phyloP scores from a whole-genome alignment of 2,797 vertebrate genomes.

The Echiichthys vipera region DNA sequence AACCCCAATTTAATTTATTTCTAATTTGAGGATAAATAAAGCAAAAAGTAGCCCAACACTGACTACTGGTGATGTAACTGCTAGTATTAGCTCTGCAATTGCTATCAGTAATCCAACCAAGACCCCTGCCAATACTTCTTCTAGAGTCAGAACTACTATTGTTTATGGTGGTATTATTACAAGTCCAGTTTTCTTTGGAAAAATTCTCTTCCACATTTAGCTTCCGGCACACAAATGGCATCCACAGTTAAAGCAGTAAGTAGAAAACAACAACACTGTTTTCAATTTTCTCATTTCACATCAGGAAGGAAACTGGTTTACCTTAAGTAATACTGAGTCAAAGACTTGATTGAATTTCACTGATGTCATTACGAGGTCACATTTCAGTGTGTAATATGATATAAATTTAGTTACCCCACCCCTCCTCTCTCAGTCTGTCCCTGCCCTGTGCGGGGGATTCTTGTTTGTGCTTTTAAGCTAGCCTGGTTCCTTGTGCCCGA shows the following conservation, averaged over 20 bases:
- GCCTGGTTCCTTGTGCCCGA: slow-evolving; percentile 62
- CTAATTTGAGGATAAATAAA: too few species aligned
- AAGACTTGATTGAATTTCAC: slow-evolving; percentile 86
- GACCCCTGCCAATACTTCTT: not conserved
- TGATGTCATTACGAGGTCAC: slow-evolving; percentile 88
- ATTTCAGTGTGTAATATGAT: slow-evolving; percentile 89
- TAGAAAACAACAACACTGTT: slow-evolving; percentile 70
- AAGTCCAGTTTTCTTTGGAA: slow-evolving; percentile 12
- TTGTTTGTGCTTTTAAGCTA: slow-evolving; percentile 80
- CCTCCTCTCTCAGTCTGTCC: slow-evolving; percentile 46
- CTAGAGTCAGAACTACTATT: not conserved
- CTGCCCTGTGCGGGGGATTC: slow-evolving; percentile 54
- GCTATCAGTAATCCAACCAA: not conserved
- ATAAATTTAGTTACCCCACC: slow-evolving; percentile 82
- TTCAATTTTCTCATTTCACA: slow-evolving; percentile 84
- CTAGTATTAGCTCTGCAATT: not conserved
- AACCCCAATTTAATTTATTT: too few species aligned
- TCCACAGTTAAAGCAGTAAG: slow-evolving; percentile 50
- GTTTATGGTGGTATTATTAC: not conserved
- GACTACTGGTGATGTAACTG: not conserved
- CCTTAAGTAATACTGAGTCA: slow-evolving; percentile 87
- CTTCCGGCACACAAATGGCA: slow-evolving; percentile 48
- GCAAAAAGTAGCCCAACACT: not conserved
- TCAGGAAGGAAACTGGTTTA: slow-evolving; percentile 86
- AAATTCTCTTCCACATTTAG: slow-evolving; percentile 41